Conservation (phyloP, 2,113 vertebrate genomes). For the Garra rufa region DNA sequence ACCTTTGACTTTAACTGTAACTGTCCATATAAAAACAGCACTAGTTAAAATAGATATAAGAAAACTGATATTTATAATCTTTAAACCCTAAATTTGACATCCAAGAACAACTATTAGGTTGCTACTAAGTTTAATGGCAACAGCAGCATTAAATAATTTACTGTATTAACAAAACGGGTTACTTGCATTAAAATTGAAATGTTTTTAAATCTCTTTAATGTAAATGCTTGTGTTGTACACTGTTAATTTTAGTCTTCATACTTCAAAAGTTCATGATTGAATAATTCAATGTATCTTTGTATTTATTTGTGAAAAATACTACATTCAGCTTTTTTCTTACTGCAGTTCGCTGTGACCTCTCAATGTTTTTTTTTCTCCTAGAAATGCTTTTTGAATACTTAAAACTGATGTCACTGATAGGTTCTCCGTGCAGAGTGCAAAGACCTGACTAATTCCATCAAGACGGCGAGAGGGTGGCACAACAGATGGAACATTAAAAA, state of each 20-base stretch:
- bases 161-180: neutral
- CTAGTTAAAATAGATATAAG: no score
- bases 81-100: neutral
- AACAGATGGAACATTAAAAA: neutral
- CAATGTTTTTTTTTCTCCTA: neutral
- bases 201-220: no score
- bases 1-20: no score
- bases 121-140: neutral
- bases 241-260: neutral
- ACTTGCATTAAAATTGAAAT: no score
- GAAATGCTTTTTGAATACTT: neutral
- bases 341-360: neutral
- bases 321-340: neutral
- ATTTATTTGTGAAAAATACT: neutral
- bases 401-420: conserved; percentile 2
- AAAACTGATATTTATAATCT: neutral
- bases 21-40: no score
- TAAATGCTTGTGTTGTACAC: neutral
- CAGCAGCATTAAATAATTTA: neutral
- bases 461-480: neutral
- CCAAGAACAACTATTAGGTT: neutral
- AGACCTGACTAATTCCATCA: neutral
- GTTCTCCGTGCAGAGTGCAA: neutral
- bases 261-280: neutral
- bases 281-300: neutral